Base-by-base conservation (phyloP, 1,140 invertebrate genomes). In the Dinothrombium tinctorium region DNA sequence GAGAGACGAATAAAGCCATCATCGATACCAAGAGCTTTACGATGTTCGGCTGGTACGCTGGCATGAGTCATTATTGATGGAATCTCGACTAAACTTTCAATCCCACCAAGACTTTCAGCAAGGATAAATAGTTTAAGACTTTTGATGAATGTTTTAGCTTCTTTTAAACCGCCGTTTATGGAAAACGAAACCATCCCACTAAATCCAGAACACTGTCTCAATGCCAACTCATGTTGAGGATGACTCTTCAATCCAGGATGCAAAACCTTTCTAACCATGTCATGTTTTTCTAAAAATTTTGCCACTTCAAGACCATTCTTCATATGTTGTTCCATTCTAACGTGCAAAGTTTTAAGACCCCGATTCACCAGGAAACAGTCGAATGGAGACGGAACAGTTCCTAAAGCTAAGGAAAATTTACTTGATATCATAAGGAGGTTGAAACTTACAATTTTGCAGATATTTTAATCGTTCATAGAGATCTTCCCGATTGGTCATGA, bases 21-120 rank as follows among this genome's bases (percentile, higher is more conserved):
- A 0, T 69, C 73, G 35, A 96, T 90, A 6, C 82, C 82, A 7
- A 95, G 62, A 28, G 64, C 55, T 17, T 55, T 61, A 50, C 84
- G 61, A 42, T 76, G 68, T 15, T 74, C 72, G 43, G 59, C 61
- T 12, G 65, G 62, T 6, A 69, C 60, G 4, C 61, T 61, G 8
- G 50, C 49, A 47, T 56, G 54, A 21, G 54, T 56, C 54, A 56
- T 56, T 12, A 56, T 7, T 21, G 53, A 49, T 74, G 80, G 79
- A 19, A 62, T 52, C 54, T 72, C 69, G 44, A 64, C 64, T 26
- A 96, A 68, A 58, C 83, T 90, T 57, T 96, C 89, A 55, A 77
- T 90, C 38, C 87, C 87, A 37, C 92, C 92, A 24, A 96, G 66
- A 60, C 83, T 92, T 59, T 92, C 87, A 9, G 89, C 89, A n/a